phyloP scores from a whole-genome alignment of 1,140 invertebrate genomes.

The Prorops nasuta region DNA sequence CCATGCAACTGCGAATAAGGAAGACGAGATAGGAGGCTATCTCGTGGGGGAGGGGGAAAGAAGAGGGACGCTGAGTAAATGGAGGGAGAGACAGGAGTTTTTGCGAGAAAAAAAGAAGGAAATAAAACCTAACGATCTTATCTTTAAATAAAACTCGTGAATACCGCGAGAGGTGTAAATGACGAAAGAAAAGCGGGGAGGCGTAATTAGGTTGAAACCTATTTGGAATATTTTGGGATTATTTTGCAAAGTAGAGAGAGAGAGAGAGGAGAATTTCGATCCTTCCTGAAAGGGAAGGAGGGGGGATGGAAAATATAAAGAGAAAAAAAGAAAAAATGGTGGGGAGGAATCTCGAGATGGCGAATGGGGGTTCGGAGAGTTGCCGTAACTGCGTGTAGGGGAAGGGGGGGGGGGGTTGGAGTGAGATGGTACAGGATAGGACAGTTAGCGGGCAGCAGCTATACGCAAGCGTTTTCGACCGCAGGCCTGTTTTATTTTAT shows the following conservation, averaged over 20 bases:
- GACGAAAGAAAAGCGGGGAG: too few relatives aligned
- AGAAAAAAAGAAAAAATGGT: conserved; percentile 6
- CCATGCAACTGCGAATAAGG: too few relatives aligned
- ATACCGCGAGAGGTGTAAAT: too few relatives aligned
- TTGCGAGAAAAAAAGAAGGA: conserved; percentile 7
- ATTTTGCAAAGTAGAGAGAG: too few relatives aligned
- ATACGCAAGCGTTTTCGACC: conserved; percentile 53
- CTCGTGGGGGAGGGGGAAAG: neutral
- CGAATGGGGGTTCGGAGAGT: conserved; percentile 13
- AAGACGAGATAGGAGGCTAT: too few relatives aligned
- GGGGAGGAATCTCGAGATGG: conserved; percentile 14
- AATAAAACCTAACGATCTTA: neutral
- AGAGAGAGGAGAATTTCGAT: neutral
- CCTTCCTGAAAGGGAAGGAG: neutral
- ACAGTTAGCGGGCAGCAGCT: conserved; percentile 45
- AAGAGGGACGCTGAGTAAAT: conserved; percentile 1
- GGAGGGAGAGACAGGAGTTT: conserved; percentile 5
- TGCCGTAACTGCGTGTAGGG: conserved; percentile 12
- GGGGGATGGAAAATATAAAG: neutral
- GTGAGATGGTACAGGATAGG: conserved; percentile 29
- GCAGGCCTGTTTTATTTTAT: conserved; percentile 59
- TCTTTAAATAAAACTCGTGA: too few relatives aligned
- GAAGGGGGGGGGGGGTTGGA: conserved; percentile 3
- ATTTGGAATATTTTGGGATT: too few relatives aligned
- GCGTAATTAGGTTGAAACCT: too few relatives aligned